Evolutionary conservation across 2,888 invertebrate species (phyloP), one percentile per base, ranked within the genome.

Genomic region (Apodemia mormo): DNA sequence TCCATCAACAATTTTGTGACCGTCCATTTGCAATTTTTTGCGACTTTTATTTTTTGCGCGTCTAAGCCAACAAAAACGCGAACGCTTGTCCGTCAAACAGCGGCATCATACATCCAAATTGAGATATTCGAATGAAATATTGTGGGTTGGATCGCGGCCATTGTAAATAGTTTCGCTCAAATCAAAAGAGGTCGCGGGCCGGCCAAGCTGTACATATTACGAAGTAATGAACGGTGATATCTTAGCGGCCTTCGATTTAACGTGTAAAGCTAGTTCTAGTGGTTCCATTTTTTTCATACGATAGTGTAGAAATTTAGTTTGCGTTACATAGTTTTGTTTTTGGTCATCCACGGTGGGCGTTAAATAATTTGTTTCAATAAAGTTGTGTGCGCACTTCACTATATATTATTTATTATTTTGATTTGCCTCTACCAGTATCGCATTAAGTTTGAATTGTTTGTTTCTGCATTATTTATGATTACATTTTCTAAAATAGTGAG

Each of bases 211-310:
- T 90, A 91, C 83, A 92, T 90, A 92, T 84, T 87, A 88, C 81
- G 81, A 83, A 81, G 84, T 90, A 92, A 90, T 90, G 88, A 92
- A 90, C 87, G 88, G 93, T 93, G 93, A 93, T 93, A 92, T 89
- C 85, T 87, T 92, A 92, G 93, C 93, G 93, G 93, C 93, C 93
- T 93, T 93, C 88, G 89, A 92, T 91, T 90, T 87, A 87, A 91
- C 89, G 90, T 92, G 90, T 92, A 92, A 91, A 91, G 90, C 88
- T 92, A 92, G 92, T 83, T 88, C 83, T 92, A 92, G 87, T 85
- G 84, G 85, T 80, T 82, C 77, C 69, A 79, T 77, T 54, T 49
- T 56, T 61, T 30, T 61, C 61, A 30, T 30, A 61, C 61, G 61
- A 61, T 61, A 30, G 5, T 61, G 61, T 73, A 79, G 77, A 82